A percentile compares a stretch with the other conserved stretches of the same genome.
Conservation (phyloP, 2,797 vertebrate genomes). For the Dendrocincla tyrannina region DNA sequence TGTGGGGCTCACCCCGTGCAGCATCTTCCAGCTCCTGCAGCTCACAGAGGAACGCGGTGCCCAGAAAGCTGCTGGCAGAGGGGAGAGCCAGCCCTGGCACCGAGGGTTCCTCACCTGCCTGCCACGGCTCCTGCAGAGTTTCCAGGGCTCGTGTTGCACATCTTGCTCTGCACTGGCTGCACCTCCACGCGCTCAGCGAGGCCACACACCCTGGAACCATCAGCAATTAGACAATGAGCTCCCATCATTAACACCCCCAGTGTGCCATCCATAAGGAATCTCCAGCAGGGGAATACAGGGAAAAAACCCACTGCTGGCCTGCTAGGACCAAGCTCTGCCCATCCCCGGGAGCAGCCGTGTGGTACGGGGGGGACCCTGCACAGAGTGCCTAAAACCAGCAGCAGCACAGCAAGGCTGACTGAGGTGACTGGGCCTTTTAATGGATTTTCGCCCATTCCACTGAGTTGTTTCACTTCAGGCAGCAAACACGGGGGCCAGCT, state of each 20-base stretch:
- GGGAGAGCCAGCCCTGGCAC: background rate
- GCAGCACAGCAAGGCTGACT: no score
- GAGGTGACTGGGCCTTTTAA: accelerated
- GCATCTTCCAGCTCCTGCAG: background rate
- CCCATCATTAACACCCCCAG: background rate
- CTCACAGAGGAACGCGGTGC: background rate
- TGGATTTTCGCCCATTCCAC: background rate
- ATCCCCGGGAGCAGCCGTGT: accelerated
- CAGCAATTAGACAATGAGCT: background rate
- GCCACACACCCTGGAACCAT: background rate
- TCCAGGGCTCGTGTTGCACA: background rate
- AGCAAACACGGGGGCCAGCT: background rate
- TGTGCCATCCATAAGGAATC: background rate
- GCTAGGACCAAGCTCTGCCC: background rate
- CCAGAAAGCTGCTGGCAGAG: accelerated
- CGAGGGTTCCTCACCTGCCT: background rate
- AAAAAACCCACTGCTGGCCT: accelerated
- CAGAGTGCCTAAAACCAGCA: background rate
- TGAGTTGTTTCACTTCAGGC: background rate
- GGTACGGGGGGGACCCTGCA: background rate
- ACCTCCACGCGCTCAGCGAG: background rate
- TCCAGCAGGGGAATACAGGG: background rate
- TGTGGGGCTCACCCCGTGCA: accelerated
- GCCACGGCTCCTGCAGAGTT: background rate
- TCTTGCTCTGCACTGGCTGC: background rate